Base-by-base conservation (phyloP, 2,113 vertebrate genomes). In the Bufo bufo region DNA sequence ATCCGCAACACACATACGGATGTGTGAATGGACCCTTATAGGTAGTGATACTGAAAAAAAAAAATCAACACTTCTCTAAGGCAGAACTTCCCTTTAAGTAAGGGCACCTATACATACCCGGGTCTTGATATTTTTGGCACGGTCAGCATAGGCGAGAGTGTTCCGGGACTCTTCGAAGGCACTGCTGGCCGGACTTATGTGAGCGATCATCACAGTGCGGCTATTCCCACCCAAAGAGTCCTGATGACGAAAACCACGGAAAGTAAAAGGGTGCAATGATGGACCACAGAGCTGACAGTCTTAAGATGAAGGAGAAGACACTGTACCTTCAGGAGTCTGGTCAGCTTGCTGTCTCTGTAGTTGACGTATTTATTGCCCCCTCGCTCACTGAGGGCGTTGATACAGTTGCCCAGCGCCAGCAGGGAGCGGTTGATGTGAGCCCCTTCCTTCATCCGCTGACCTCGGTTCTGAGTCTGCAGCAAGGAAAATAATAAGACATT, bases 351-450 rank as follows among this genome's bases (percentile, higher is more conserved):
- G 95, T 99, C 97, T 0, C 97, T 92, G 33, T 97, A 99, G 94
- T 98, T 99, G 93, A 98, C 90, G 14, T 98, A 97, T 86, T 97
- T 97, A 92, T 91, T 94, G n/a, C 93, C 90, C 0, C 93, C 93
- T 88, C 91, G 95, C 87, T 97, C 95, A 0, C 97, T 99, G 90
- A 99, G 95, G 0, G 97, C 97, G 0, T 97, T 98, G 92, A 99
- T 99, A 93, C 97, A 98, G 94, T 99, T 99, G 52, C 97, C 97
- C 92, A 98, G 93, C 0, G 97, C 97, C 90, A 99, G 92, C 59
- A 99, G 95, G 1, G 97, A 98, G 69, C 97, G 95, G 93, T 99
- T 98, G 93, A 99, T 99, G 93, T 98, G 97, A 17, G 97, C 97
- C 0, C 97, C 97, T 86, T 99, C 97, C 90, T 97, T 99, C 93